phyloP scores from a whole-genome alignment of 1,140 invertebrate genomes.

The Sinonovacula constricta region DNA sequence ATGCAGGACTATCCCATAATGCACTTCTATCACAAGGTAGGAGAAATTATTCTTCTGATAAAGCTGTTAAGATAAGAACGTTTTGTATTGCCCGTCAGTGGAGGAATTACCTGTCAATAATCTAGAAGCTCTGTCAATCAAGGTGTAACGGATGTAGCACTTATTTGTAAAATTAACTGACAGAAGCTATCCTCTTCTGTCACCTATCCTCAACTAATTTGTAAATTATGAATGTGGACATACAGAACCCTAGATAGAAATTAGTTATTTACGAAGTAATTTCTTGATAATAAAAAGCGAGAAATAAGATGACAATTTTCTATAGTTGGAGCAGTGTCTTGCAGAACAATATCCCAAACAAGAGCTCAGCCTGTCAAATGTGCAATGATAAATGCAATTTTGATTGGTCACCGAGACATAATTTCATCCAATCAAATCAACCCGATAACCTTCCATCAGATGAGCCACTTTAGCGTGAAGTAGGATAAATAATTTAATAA shows the following conservation, averaged over 20 bases:
- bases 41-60: background rate
- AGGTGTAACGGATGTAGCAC: background rate
- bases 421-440: conserved; percentile 52
- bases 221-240: no score
- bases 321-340: conserved; percentile 51
- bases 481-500: conserved; percentile 53
- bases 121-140: background rate
- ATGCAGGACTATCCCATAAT: background rate
- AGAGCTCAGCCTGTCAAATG: conserved; percentile 40
- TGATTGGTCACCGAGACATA: conserved; percentile 50
- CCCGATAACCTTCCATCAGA: conserved; percentile 31
- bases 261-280: no score
- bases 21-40: background rate
- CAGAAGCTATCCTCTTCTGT: no score
- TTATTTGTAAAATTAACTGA: background rate
- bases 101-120: background rate
- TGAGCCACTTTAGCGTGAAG: conserved; percentile 43
- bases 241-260: no score
- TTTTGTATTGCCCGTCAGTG: background rate
- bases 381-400: conserved; percentile 51
- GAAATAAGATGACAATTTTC: conserved; percentile 42
- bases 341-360: conserved; percentile 52
- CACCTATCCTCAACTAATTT: no score
- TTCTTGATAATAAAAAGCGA: no score
- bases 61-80: no score